Conservation (phyloP, 2,797 vertebrate genomes). For the Fundulus diaphanus region DNA sequence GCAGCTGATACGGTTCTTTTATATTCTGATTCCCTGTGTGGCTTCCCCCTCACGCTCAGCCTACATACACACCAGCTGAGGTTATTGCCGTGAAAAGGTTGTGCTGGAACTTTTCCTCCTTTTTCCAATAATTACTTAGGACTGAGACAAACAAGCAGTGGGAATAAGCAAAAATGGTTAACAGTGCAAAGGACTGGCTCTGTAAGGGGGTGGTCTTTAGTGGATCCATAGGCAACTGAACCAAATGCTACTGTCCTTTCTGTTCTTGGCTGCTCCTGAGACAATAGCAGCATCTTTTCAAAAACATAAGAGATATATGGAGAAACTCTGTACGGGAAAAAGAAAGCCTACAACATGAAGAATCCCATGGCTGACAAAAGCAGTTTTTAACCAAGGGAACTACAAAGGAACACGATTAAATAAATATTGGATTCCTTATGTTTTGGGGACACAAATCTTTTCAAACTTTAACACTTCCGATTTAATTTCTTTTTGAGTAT, state of each 20-base stretch:
- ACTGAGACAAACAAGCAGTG: slow-evolving; percentile 46
- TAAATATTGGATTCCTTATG: neutral
- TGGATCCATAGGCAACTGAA: slow-evolving; percentile 46
- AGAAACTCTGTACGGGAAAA: slow-evolving; percentile 32
- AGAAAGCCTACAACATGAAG: slow-evolving; percentile 33
- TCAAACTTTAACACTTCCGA: neutral
- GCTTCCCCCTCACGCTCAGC: slow-evolving; percentile 38
- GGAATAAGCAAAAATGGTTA: slow-evolving; percentile 47
- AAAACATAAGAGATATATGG: slow-evolving; percentile 1
- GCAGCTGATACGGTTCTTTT: slow-evolving; percentile 48
- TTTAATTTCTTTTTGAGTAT: neutral
- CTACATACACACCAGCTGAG: slow-evolving; percentile 26
- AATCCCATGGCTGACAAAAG: slow-evolving; percentile 38
- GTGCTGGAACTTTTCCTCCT: slow-evolving; percentile 34
- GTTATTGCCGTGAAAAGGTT: slow-evolving; percentile 37
- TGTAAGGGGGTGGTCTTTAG: slow-evolving; percentile 19
- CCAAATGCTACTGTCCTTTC: slow-evolving; percentile 45
- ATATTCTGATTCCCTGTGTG: slow-evolving; percentile 41
- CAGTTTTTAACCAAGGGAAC: slow-evolving; percentile 42
- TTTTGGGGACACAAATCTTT: neutral
- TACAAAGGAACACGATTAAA: slow-evolving; percentile 47
- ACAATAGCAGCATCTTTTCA: slow-evolving; percentile 13
- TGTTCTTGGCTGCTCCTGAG: slow-evolving; percentile 31
- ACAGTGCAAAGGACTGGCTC: slow-evolving; percentile 43
- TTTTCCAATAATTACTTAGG: slow-evolving; percentile 59